Evolutionary conservation across 2,888 invertebrate genomes (phyloP).

Genomic region (Dasypogon diadema): DNA sequence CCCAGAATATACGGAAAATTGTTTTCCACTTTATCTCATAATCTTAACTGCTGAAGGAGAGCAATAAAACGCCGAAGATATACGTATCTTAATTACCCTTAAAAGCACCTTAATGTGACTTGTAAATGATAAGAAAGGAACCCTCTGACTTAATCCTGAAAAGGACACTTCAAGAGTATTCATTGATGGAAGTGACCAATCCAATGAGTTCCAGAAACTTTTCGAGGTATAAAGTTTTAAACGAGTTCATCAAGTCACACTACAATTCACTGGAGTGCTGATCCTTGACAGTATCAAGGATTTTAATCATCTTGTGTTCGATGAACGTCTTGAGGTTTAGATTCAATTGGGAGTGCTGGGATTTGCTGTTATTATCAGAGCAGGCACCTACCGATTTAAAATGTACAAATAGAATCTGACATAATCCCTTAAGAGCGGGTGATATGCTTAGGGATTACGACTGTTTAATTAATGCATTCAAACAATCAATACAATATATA

Average conservation of each 20-base stretch:
- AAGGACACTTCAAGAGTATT: neutral
- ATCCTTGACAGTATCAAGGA: neutral
- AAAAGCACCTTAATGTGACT: constrained; percentile 13
- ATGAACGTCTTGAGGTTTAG: neutral
- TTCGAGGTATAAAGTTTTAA: neutral
- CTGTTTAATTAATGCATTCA: constrained; percentile 15
- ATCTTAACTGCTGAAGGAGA: constrained; percentile 5
- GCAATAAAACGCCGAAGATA: neutral
- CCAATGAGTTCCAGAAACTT: neutral
- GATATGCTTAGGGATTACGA: constrained; percentile 10
- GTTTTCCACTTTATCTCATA: neutral
- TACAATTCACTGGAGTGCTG: neutral
- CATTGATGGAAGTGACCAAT: neutral
- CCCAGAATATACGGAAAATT: too few relatives aligned
- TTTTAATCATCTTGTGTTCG: neutral
- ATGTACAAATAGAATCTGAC: neutral
- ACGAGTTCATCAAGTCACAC: constrained; percentile 8
- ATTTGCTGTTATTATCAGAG: constrained; percentile 8
- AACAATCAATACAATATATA: too few relatives aligned
- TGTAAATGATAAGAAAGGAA: neutral
- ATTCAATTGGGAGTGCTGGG: constrained; percentile 5
- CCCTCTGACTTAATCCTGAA: neutral
- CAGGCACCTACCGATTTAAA: constrained; percentile 1
- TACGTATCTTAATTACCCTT: constrained; percentile 18
- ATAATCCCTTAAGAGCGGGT: constrained; percentile 9